Evolutionary conservation across 2,797 vertebrate species (phyloP).

Genomic region (Mormyrus proboscirostris): DNA sequence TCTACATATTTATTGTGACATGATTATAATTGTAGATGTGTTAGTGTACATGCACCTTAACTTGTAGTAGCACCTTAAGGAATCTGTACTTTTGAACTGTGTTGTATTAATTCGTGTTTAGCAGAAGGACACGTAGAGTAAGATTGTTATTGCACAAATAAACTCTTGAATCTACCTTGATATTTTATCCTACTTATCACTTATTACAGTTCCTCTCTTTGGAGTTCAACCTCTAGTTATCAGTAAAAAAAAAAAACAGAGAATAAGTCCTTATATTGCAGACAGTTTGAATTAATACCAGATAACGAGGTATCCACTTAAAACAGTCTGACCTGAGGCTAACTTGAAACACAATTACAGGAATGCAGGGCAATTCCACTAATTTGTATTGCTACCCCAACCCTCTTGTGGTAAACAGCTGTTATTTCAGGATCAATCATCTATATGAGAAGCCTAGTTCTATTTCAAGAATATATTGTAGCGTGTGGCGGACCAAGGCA

Average conservation of each 20-base stretch:
- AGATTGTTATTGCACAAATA: background rate
- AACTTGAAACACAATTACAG: background rate
- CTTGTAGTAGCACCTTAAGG: background rate
- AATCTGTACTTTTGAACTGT: background rate
- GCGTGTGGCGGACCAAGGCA: background rate
- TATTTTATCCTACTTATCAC: background rate
- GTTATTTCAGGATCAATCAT: background rate
- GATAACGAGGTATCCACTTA: background rate
- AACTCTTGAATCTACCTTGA: background rate
- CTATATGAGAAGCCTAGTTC: background rate
- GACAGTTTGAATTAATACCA: background rate
- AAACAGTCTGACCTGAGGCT: background rate
- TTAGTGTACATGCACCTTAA: background rate
- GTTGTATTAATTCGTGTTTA: background rate
- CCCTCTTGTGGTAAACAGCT: background rate
- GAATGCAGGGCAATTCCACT: background rate
- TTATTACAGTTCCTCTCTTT: background rate
- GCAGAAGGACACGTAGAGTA: background rate
- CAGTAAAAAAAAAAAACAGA: background rate
- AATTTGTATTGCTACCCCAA: background rate
- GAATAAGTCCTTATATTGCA: background rate
- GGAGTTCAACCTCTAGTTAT: background rate
- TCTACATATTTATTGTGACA: background rate
- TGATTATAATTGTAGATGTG: background rate
- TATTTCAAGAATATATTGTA: background rate